Conservation (phyloP, 2,113 vertebrate species). For the Lontra canadensis region DNA sequence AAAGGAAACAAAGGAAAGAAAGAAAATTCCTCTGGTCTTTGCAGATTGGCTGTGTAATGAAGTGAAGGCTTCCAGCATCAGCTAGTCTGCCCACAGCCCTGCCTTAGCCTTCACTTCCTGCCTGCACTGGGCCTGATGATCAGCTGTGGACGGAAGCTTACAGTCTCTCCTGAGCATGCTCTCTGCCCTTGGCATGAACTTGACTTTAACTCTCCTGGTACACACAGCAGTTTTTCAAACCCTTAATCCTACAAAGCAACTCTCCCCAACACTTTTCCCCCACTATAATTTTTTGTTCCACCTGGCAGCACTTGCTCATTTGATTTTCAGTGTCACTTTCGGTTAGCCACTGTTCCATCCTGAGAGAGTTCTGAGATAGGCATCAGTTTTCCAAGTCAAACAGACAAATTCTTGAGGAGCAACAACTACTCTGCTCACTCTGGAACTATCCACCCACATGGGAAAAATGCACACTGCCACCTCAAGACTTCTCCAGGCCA, state of each 20-base stretch:
- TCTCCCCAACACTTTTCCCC: neutral
- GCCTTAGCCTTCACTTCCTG: neutral
- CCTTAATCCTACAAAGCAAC: neutral
- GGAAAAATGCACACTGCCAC: neutral
- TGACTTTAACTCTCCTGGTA: neutral
- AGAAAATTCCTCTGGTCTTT: neutral
- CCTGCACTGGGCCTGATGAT: neutral
- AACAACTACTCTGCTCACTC: neutral
- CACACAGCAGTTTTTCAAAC: neutral
- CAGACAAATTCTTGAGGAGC: neutral
- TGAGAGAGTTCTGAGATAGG: neutral
- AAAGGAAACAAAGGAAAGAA: neutral
- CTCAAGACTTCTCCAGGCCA: neutral
- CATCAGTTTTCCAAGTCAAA: neutral
- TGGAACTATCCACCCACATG: neutral
- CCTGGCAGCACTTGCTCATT: neutral
- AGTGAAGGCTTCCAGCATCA: neutral
- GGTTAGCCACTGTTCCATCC: no score
- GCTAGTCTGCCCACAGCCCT: neutral
- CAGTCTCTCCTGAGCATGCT: neutral
- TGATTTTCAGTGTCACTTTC: neutral
- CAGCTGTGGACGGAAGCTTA: neutral
- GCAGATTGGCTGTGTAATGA: neutral
- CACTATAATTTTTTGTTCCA: neutral
- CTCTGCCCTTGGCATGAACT: neutral